phyloP scores from a whole-genome alignment of 2,888 invertebrate species.

The Opisthograptis luteolata region DNA sequence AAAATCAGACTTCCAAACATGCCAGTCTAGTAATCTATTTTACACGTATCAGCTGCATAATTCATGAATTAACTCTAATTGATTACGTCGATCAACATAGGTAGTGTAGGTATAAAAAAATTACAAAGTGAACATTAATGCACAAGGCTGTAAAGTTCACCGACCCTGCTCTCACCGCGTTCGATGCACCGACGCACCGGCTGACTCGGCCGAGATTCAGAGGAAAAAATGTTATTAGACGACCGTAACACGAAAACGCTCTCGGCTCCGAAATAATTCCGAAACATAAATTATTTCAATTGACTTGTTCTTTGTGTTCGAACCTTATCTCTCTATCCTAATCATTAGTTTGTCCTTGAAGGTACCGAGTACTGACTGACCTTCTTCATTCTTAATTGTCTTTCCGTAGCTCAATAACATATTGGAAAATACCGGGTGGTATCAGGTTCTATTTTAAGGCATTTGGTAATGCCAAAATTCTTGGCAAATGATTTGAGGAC shows the following conservation, averaged over 20 bases:
- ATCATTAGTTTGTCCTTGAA: slow-evolving; percentile 19
- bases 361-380: not conserved
- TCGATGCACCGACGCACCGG: slow-evolving; percentile 74
- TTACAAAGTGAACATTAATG: slow-evolving; percentile 50
- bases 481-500: too few relatives aligned
- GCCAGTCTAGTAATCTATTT: too few relatives aligned
- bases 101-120: too few relatives aligned
- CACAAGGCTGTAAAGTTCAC: slow-evolving; percentile 72
- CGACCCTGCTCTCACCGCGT: slow-evolving; percentile 80
- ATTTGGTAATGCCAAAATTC: too few relatives aligned
- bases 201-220: slow-evolving; percentile 45
- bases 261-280: slow-evolving; percentile 39
- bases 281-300: slow-evolving; percentile 40
- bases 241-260: slow-evolving; percentile 40
- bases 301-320: slow-evolving; percentile 34
- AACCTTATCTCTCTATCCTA: slow-evolving; percentile 22
- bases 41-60: too few relatives aligned
- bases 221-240: slow-evolving; percentile 47
- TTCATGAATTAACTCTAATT: not conserved
- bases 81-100: too few relatives aligned
- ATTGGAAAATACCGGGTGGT: too few relatives aligned
- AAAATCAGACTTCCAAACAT: too few relatives aligned
- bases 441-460: too few relatives aligned
- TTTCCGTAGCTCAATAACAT: too few relatives aligned
- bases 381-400: not conserved